Conservation (phyloP, 2,113 vertebrate genomes). For the Bungarus multicinctus region DNA sequence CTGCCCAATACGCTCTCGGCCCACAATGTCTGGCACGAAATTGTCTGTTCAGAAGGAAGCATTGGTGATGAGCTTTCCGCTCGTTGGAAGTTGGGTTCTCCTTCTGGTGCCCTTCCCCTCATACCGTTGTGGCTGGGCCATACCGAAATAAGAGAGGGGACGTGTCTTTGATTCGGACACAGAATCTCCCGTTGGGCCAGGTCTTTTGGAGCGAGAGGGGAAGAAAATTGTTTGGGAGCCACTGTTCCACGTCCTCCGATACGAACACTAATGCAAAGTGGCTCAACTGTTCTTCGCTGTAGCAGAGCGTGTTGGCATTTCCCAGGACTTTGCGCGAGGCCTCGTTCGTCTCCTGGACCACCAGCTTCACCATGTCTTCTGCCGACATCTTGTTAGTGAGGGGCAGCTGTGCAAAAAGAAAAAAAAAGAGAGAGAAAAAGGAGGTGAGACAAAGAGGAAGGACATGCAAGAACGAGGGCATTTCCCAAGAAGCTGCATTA, state of each 20-base stretch:
- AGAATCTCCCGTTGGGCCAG: constrained; percentile 79
- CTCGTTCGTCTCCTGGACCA: constrained; percentile 84
- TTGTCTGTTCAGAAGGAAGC: constrained; percentile 68
- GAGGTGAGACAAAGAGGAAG: not conserved
- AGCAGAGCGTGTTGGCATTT: constrained; percentile 60
- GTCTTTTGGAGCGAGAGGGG: constrained; percentile 81
- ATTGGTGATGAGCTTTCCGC: constrained; percentile 58
- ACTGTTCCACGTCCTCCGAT: constrained; percentile 74
- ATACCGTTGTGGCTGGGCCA: constrained; percentile 82
- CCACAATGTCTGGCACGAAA: constrained; percentile 41
- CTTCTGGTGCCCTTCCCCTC: constrained; percentile 42
- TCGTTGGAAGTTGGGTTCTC: constrained; percentile 17
- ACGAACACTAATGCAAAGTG: constrained; percentile 84
- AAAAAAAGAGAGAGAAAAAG: constrained; percentile 30
- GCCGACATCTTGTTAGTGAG: constrained; percentile 77
- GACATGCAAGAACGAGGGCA: not conserved
- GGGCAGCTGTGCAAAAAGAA: constrained; percentile 70
- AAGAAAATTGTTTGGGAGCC: constrained; percentile 83
- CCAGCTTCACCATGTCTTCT: constrained; percentile 82
- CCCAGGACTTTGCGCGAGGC: constrained; percentile 68
- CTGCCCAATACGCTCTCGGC: constrained; percentile 51
- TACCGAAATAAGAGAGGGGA: constrained; percentile 81
- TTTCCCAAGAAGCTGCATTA: not conserved
- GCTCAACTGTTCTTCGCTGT: constrained; percentile 78
- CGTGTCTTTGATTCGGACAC: constrained; percentile 82